A percentile compares a stretch with the other conserved stretches of the same genome.
These are phyloP conservation scores for Hydractinia echinata DNA, from an alignment of 30 jellyfish, hydroid and myxozoan genomes.

Conservation along the genomic window DNA sequence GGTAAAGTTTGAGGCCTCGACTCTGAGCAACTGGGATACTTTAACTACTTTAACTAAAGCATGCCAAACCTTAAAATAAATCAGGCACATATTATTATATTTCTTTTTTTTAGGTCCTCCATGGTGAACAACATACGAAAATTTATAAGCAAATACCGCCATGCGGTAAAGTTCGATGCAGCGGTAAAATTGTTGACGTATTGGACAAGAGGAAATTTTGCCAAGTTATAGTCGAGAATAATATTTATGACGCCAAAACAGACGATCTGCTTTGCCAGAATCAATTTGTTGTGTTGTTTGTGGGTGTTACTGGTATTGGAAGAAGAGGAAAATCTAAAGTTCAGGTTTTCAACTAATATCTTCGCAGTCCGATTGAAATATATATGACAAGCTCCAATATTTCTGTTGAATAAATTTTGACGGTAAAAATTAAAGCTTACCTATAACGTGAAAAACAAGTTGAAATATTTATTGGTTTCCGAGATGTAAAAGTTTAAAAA, in stretches of 20 bases:
- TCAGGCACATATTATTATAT: not conserved
- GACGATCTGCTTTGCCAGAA: constrained; percentile 59
- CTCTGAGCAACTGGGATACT: too few relatives aligned
- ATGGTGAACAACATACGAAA: constrained; percentile 90
- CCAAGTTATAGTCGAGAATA: constrained; percentile 52
- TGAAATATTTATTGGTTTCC: too few relatives aligned
- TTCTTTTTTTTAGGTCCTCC: constrained; percentile 56
- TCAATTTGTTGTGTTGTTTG: constrained; percentile 50
- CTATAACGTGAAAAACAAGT: too few relatives aligned
- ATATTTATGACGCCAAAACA: constrained; percentile 31
- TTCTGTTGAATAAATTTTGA: too few relatives aligned
- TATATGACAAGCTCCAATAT: too few relatives aligned
- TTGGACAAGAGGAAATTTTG: constrained; percentile 80
- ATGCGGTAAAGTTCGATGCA: constrained; percentile 27
- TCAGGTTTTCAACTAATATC: not conserved
- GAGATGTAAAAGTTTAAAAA: too few relatives aligned
- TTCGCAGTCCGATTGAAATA: too few relatives aligned
- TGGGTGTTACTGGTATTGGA: constrained; percentile 72
- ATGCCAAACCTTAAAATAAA: too few relatives aligned
- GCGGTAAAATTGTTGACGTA: constrained; percentile 48
- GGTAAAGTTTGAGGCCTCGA: too few relatives aligned
- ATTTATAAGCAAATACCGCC: constrained; percentile 66
- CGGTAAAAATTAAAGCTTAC: too few relatives aligned
- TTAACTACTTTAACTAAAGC: too few relatives aligned
- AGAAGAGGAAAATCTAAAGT: constrained; percentile 49